A percentile compares a stretch with the other conserved stretches of the same genome.
These are phyloP conservation scores for Sinotaia quadrata DNA, from an alignment of 2,888 invertebrate species.

Conservation along the genomic window DNA sequence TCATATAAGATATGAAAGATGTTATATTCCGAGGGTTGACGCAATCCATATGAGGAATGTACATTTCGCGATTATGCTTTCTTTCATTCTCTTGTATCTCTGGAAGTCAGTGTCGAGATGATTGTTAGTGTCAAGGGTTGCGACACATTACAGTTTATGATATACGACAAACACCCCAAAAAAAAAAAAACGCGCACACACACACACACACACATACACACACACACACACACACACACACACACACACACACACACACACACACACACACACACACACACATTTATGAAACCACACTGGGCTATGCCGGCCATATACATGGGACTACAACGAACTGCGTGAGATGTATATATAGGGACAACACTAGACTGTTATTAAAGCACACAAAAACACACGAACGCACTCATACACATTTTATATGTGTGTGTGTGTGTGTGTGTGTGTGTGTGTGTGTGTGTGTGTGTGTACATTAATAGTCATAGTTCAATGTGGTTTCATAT, in stretches of 20 bases:
- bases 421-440: too few species aligned
- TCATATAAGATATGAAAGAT: not conserved
- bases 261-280: not conserved
- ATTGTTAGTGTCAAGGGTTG: not conserved
- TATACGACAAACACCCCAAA: too few species aligned
- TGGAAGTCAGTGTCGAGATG: too few species aligned
- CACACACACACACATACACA: not conserved
- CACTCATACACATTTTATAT: not conserved
- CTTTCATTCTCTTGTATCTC: too few species aligned
- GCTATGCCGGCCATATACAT: too few species aligned
- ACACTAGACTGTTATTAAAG: not conserved
- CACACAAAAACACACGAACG: not conserved
- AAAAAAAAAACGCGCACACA: not conserved
- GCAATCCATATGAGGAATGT: too few species aligned
- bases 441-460: constrained; percentile 7
- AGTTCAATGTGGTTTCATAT: not conserved
- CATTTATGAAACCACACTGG: not conserved
- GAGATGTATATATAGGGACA: too few species aligned
- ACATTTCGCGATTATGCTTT: too few species aligned
- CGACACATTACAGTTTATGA: too few species aligned
- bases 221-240: constrained; percentile 3
- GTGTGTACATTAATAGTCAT: not conserved
- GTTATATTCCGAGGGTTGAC: too few species aligned
- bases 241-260: not conserved
- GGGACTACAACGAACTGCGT: too few species aligned